phyloP scores from a whole-genome alignment of 2,888 invertebrate genomes.

The Capitulum mitella region DNA sequence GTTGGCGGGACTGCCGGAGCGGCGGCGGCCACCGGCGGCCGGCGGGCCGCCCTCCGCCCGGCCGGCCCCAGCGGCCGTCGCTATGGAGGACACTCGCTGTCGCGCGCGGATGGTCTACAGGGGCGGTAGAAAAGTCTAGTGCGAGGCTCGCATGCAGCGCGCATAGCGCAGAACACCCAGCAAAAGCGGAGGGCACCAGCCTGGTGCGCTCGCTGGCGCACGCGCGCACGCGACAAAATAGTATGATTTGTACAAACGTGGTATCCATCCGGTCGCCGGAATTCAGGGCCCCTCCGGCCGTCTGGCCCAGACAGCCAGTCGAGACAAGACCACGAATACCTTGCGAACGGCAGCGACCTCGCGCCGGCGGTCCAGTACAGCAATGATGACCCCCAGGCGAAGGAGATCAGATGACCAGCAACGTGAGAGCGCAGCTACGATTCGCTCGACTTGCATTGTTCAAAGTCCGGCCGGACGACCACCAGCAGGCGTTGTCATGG shows the following conservation, averaged over 20 bases:
- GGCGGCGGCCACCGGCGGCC: too few species aligned
- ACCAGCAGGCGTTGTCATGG: too few species aligned
- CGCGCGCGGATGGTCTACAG: background rate
- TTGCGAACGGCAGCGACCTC: too few species aligned
- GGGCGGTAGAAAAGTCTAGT: background rate
- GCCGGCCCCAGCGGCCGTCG: too few species aligned
- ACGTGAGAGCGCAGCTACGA: background rate
- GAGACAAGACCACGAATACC: too few species aligned
- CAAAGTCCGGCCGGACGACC: background rate
- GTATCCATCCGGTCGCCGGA: background rate
- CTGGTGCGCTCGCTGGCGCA: background rate
- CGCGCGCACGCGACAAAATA: background rate
- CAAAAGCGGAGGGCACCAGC: background rate
- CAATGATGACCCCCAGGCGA: too few species aligned
- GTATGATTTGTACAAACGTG: background rate
- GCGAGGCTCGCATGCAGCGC: background rate
- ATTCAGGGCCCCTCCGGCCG: too few species aligned
- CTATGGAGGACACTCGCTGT: background rate
- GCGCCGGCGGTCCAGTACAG: too few species aligned
- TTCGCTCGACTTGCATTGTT: background rate
- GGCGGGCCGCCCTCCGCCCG: too few species aligned
- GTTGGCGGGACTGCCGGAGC: background rate
- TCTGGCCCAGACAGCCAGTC: too few species aligned
- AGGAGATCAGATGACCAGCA: too few species aligned
- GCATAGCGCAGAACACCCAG: background rate